Conservation (phyloP, 2,113 vertebrate species). For the Gobiocypris rarus region DNA sequence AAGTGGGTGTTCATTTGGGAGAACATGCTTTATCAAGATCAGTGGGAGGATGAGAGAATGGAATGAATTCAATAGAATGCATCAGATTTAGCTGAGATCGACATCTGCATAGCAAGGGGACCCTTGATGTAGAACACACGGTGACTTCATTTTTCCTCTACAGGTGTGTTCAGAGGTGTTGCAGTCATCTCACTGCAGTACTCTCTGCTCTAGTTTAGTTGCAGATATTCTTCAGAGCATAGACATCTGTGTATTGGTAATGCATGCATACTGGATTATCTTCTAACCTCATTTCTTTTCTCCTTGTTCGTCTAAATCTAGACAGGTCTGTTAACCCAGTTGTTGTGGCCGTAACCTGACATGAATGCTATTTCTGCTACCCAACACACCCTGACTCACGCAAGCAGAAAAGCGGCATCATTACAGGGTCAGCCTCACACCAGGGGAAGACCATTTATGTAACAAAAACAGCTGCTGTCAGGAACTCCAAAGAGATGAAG, state of each 20-base stretch:
- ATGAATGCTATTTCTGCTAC: background rate
- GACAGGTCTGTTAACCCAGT: background rate
- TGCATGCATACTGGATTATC: background rate
- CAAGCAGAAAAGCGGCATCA: background rate
- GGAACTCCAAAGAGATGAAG: slow-evolving; percentile 18
- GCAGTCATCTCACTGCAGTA: background rate
- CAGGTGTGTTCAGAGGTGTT: background rate
- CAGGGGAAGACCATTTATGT: slow-evolving; percentile 8
- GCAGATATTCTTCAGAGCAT: background rate
- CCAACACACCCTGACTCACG: slow-evolving; percentile 3
- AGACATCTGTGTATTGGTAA: background rate
- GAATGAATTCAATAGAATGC: background rate
- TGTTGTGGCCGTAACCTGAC: background rate
- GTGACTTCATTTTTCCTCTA: background rate
- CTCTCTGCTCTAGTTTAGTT: background rate
- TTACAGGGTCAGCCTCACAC: slow-evolving; percentile 27
- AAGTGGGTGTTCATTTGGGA: slow-evolving; percentile 19
- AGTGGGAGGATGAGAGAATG: background rate
- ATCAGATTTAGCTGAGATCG: background rate
- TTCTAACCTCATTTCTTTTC: slow-evolving; percentile 5
- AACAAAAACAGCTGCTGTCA: background rate
- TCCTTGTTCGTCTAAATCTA: background rate
- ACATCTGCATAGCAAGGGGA: background rate
- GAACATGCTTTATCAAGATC: background rate
- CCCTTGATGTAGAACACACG: background rate